phyloP scores from a whole-genome alignment of 2,888 invertebrate genomes.

The Bursaphelenchus okinawaensis region DNA sequence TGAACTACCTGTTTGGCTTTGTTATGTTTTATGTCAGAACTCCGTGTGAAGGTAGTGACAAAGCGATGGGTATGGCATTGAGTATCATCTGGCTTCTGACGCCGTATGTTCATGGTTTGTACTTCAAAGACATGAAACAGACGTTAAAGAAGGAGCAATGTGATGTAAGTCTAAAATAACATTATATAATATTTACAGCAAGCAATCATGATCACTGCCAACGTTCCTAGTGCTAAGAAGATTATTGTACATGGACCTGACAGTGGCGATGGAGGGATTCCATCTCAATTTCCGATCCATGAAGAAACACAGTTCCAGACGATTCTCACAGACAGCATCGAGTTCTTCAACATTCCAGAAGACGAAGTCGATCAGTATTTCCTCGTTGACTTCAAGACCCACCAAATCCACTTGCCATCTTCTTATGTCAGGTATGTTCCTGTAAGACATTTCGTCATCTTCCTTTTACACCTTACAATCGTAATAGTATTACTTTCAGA shows the following conservation, averaged over 20 bases:
- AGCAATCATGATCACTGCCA: constrained; percentile 90
- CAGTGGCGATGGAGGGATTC: constrained; percentile 86
- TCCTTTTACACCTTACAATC: constrained; percentile 55
- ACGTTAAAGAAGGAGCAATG: constrained; percentile 97
- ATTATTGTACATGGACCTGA: constrained; percentile 60
- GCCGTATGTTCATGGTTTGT: constrained; percentile 95
- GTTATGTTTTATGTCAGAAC: constrained; percentile 98
- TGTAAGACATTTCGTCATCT: too few species aligned
- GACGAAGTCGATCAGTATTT: constrained; percentile 81
- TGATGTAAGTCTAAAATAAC: constrained; percentile 67
- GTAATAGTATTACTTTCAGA: constrained; percentile 75
- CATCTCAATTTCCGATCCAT: constrained; percentile 94
- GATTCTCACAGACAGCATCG: constrained; percentile 85
- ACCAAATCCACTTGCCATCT: constrained; percentile 90
- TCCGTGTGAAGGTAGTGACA: constrained; percentile 89
- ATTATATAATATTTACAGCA: constrained; percentile 61
- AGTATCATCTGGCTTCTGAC: constrained; percentile 96
- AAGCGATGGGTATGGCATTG: constrained; percentile 85
- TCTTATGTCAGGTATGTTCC: constrained; percentile 70
- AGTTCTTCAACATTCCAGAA: constrained; percentile 90
- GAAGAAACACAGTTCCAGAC: constrained; percentile 60
- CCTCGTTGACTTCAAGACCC: constrained; percentile 94
- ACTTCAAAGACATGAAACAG: constrained; percentile 98
- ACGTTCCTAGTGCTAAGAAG: constrained; percentile 97
- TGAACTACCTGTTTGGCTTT: constrained; percentile 95